Percentiles rank a stretch among this genome's conserved stretches.
Conservation (phyloP, 1,140 invertebrate genomes). For the Tetranychus cinnabarinus region DNA sequence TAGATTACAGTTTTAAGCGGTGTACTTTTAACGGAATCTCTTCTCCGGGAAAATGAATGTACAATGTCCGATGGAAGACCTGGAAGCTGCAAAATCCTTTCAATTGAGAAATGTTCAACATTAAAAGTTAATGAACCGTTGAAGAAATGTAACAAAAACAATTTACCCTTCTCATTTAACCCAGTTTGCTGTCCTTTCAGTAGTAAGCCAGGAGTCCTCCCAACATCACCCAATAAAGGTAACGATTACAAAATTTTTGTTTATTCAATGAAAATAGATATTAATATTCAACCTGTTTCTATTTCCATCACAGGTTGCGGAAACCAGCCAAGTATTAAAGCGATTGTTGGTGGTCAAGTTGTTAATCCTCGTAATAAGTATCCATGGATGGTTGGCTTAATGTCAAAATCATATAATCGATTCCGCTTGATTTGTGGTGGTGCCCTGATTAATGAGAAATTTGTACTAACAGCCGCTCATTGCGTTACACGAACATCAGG, state of each 20-base stretch:
- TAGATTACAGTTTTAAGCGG: not conserved
- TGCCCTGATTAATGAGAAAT: constrained; percentile 60
- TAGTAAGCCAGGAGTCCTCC: not conserved
- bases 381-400: constrained; percentile 1
- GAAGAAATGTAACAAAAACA: not conserved
- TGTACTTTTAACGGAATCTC: not conserved
- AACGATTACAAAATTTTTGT: not conserved
- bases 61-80: not conserved
- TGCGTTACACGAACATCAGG: constrained; percentile 25
- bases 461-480: constrained; percentile 33
- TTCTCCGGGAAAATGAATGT: not conserved
- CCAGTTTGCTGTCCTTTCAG: not conserved
- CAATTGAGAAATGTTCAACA: not conserved
- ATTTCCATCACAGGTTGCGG: not conserved
- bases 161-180: not conserved
- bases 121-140: not conserved
- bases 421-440: constrained; percentile 40
- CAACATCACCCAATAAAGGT: not conserved
- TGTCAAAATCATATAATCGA: not conserved
- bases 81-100: not conserved
- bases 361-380: not conserved
- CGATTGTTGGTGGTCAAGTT: not conserved
- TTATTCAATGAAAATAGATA: not conserved
- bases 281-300: not conserved
- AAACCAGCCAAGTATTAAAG: not conserved